Evolutionary conservation across 2,797 vertebrate species (phyloP).

Genomic region (Bothrops alternatus): DNA sequence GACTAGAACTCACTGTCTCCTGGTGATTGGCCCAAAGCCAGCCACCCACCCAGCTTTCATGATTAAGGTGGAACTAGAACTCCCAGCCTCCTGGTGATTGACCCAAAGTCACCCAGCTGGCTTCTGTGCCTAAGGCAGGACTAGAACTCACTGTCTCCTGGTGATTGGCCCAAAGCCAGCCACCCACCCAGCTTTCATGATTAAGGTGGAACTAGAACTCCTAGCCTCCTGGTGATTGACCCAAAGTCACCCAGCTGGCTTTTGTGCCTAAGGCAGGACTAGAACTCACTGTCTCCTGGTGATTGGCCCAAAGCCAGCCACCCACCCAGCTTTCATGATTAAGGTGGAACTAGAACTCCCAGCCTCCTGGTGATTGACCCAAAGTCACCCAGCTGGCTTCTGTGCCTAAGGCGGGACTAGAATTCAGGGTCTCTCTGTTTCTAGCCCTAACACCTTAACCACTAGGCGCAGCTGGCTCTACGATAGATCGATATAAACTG

Average conservation of each 20-base stretch:
- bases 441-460: neutral
- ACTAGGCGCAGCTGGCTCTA: neutral
- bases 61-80: neutral
- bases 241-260: neutral
- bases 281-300: neutral
- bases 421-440: neutral
- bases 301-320: neutral
- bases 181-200: neutral
- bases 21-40: neutral
- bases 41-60: neutral
- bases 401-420: neutral
- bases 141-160: neutral
- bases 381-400: neutral
- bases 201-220: neutral
- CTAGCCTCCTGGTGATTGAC: too few relatives aligned
- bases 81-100: too few relatives aligned
- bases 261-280: neutral
- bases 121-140: neutral
- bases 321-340: neutral
- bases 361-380: neutral
- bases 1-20: neutral
- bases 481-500: neutral
- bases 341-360: neutral
- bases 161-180: neutral
- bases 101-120: too few relatives aligned